phyloP scores from a whole-genome alignment of 1,140 invertebrate species.

The Oncopodura yosiiana region DNA sequence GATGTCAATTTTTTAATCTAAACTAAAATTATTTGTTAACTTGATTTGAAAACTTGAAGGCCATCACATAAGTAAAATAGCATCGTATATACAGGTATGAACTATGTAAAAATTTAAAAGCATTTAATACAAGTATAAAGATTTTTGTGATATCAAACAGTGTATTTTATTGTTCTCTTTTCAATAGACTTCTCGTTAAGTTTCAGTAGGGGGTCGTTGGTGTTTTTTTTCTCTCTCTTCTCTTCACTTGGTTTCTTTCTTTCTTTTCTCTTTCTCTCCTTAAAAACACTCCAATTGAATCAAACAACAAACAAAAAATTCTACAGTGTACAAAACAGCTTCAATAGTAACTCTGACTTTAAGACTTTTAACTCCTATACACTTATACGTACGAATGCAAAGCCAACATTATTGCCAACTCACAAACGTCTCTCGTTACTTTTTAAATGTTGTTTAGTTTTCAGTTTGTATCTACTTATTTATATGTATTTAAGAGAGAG shows the following conservation, averaged over 20 bases:
- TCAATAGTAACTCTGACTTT: no score
- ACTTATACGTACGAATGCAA: no score
- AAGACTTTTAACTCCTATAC: no score
- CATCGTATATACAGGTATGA: no score
- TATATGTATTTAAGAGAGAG: no score
- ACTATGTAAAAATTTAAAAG: neutral
- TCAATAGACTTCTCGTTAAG: slow-evolving; percentile 32
- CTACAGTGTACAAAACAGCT: neutral
- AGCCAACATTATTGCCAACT: no score
- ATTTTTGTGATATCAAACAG: slow-evolving; percentile 28
- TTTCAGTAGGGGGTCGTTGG: slow-evolving; percentile 19
- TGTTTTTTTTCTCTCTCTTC: neutral
- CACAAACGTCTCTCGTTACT: no score
- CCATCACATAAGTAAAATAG: no score
- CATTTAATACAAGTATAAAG: neutral
- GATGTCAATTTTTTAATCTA: no score
- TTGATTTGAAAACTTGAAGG: no score
- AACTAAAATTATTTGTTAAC: no score
- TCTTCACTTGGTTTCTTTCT: neutral
- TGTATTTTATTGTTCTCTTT: slow-evolving; percentile 23
- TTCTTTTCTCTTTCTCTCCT: slow-evolving; percentile 2
- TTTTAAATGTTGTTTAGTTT: slow-evolving; percentile 3
- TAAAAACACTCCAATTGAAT: slow-evolving; percentile 22
- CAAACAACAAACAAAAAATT: slow-evolving; percentile 10
- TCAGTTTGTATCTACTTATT: no score